Evolutionary conservation across 2,888 invertebrate genomes (phyloP).

Genomic region (Spodoptera picta): DNA sequence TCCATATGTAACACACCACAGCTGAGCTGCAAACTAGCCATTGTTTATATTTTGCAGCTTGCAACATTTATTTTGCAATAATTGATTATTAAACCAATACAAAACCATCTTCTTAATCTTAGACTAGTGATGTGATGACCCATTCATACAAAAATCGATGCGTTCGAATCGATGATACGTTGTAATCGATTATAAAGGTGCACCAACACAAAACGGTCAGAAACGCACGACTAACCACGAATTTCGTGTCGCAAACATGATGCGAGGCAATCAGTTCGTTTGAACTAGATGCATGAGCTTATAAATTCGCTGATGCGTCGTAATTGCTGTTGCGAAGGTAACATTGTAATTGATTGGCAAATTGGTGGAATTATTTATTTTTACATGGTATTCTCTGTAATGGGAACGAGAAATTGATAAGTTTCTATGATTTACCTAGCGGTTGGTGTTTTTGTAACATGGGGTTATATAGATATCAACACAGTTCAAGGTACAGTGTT

Average conservation of each 20-base stretch:
- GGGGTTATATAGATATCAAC: no score
- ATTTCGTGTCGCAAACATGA: constrained; percentile 59
- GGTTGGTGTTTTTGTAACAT: no score
- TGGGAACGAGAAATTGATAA: constrained; percentile 29
- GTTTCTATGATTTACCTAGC: constrained; percentile 8
- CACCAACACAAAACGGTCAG: constrained; percentile 48
- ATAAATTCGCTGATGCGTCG: constrained; percentile 64
- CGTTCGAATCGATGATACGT: constrained; percentile 24
- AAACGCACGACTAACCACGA: constrained; percentile 61
- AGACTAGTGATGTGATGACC: not conserved
- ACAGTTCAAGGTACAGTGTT: no score
- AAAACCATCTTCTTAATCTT: no score
- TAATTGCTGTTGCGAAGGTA: constrained; percentile 61
- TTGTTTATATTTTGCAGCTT: no score
- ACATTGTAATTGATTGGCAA: constrained; percentile 49
- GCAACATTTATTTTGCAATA: no score
- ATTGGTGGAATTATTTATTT: constrained; percentile 42
- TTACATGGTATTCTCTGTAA: constrained; percentile 30
- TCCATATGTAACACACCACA: no score
- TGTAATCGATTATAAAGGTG: constrained; percentile 46
- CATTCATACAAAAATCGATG: constrained; percentile 22
- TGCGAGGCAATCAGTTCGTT: constrained; percentile 60
- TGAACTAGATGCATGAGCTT: constrained; percentile 65
- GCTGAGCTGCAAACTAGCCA: no score
- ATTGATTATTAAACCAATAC: no score